Conservation (phyloP, 2,797 vertebrate genomes). For the Galaxias olidus region DNA sequence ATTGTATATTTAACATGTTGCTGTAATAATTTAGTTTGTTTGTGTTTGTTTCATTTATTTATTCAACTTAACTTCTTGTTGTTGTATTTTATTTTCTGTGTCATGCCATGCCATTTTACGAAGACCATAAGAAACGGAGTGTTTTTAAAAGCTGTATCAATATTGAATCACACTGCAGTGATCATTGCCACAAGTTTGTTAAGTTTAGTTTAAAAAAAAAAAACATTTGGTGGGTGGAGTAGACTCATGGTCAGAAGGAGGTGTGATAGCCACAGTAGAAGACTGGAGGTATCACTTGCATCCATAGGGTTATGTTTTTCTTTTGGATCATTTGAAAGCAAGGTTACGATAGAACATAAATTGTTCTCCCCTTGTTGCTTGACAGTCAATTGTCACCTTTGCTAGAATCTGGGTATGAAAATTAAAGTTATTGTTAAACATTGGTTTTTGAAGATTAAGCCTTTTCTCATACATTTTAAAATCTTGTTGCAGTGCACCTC, state of each 20-base stretch:
- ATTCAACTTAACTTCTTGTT: too few species aligned
- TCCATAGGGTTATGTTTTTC: not conserved
- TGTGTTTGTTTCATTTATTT: not conserved
- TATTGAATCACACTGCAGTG: slow-evolving; percentile 44
- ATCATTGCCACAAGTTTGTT: slow-evolving; percentile 31
- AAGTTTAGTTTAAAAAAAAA: slow-evolving; percentile 31
- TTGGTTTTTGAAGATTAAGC: too few species aligned
- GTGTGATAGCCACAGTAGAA: slow-evolving; percentile 12
- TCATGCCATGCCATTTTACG: too few species aligned
- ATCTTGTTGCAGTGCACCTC: not conserved
- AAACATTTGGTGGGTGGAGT: not conserved
- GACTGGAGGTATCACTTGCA: not conserved
- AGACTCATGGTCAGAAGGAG: not conserved
- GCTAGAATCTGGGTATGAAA: too few species aligned
- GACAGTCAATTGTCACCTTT: too few species aligned
- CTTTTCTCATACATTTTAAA: slow-evolving; percentile 1
- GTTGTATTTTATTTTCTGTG: too few species aligned
- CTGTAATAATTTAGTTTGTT: not conserved
- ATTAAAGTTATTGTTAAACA: too few species aligned
- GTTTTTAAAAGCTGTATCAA: slow-evolving; percentile 33
- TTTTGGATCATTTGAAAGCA: too few species aligned
- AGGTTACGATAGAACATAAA: too few species aligned
- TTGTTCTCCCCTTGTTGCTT: too few species aligned
- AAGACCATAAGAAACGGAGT: not conserved
- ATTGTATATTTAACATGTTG: slow-evolving; percentile 42